phyloP scores from a whole-genome alignment of 2,888 invertebrate genomes.

The Galerucella calmariensis region DNA sequence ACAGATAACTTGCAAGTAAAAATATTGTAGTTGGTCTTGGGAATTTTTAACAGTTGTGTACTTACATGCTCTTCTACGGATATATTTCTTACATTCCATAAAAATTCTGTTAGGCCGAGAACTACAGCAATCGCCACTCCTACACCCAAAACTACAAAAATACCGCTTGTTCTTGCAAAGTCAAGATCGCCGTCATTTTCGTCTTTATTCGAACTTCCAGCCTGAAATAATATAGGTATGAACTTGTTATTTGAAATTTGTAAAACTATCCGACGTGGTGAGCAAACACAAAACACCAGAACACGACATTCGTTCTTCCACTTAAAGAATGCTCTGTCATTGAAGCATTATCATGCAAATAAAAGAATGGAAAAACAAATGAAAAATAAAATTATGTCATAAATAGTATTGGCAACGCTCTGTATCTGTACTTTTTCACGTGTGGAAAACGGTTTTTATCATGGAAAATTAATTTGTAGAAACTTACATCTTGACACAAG shows the following conservation, averaged over 20 bases:
- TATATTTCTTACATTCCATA: conserved; percentile 83
- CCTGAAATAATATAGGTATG: conserved; percentile 19
- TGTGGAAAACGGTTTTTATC: too few species aligned
- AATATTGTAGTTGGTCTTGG: too few species aligned
- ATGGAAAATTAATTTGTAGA: neutral
- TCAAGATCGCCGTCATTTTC: conserved; percentile 65
- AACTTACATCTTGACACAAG: conserved; percentile 51
- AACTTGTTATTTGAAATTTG: neutral
- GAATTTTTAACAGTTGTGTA: conserved; percentile 9
- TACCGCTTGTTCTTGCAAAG: conserved; percentile 89
- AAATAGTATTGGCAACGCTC: too few species aligned
- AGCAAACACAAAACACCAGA: too few species aligned
- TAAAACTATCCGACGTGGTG: neutral
- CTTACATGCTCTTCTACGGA: conserved; percentile 82
- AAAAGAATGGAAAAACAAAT: too few species aligned
- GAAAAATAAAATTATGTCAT: too few species aligned
- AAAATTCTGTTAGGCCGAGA: conserved; percentile 84
- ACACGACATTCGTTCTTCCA: too few species aligned
- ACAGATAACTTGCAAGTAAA: too few species aligned
- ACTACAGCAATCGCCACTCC: conserved; percentile 78
- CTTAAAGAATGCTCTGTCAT: too few species aligned
- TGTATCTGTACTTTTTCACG: too few species aligned
- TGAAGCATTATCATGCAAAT: too few species aligned
- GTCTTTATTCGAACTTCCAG: conserved; percentile 29
- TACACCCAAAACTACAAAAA: conserved; percentile 83